phyloP scores from a whole-genome alignment of 2,113 vertebrate species.

The Catagonus wagneri region DNA sequence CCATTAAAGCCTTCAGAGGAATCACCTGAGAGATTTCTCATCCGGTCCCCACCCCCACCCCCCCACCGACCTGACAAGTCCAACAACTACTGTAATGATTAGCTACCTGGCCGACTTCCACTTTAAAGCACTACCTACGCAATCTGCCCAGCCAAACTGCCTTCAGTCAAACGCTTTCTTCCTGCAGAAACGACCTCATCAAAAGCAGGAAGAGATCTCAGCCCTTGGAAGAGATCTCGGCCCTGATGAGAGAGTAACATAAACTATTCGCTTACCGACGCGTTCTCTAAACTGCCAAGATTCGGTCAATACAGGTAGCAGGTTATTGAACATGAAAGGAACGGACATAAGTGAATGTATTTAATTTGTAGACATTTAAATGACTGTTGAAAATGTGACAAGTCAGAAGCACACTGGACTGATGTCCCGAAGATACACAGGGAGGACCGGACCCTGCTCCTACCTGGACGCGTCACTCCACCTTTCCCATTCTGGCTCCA shows the following conservation, averaged over 20 bases:
- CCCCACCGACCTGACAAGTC: conserved; percentile 15
- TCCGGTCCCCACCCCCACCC: fast-evolving
- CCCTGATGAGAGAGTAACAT: neutral
- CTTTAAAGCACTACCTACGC: neutral
- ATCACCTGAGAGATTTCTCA: neutral
- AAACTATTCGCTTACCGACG: neutral
- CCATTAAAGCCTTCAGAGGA: neutral
- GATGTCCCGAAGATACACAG: neutral
- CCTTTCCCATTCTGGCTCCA: neutral
- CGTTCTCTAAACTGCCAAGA: neutral
- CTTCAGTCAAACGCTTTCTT: conserved; percentile 62
- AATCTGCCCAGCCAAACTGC: neutral
- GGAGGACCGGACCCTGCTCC: neutral
- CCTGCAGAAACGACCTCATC: conserved; percentile 58
- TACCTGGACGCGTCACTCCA: neutral
- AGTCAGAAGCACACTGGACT: neutral
- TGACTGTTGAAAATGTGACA: neutral
- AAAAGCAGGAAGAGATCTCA: conserved; percentile 45
- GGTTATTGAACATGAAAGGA: neutral
- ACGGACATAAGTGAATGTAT: neutral
- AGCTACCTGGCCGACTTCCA: conserved; percentile 60
- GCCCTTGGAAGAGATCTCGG: conserved; percentile 36
- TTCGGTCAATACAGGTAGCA: neutral
- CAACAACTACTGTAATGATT: conserved; percentile 57
- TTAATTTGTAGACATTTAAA: neutral